A percentile compares a stretch with the other conserved stretches of the same genome.
Conservation (phyloP, 2,113 vertebrate genomes). For the Nothocercus julius region DNA sequence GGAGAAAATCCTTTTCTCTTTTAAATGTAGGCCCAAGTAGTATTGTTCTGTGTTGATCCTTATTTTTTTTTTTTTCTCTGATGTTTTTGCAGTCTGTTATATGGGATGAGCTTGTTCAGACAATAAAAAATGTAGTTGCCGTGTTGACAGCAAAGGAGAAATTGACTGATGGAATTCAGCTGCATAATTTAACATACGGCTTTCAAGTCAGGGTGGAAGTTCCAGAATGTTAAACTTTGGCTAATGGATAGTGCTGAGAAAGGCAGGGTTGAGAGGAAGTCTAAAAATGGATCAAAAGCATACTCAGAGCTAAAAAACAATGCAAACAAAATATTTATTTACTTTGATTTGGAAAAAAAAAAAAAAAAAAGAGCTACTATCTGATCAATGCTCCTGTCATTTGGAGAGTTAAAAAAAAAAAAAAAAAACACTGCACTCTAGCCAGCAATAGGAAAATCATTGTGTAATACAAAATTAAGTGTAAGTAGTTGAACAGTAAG, state of each 20-base stretch:
- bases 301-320: neutral
- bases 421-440: rapidly evolving
- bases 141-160: conserved; percentile 78
- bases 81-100: conserved; percentile 57
- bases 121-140: conserved; percentile 70
- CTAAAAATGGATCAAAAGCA: conserved; percentile 19
- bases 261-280: neutral
- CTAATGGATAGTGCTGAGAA: conserved; percentile 17
- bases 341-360: neutral
- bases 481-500: neutral
- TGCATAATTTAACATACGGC: conserved; percentile 72
- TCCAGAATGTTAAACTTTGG: conserved; percentile 66
- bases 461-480: neutral
- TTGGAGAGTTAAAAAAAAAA: neutral
- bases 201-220: conserved; percentile 65
- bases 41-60: conserved; percentile 38
- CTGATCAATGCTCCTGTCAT: neutral
- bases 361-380: neutral
- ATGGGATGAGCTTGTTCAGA: conserved; percentile 66
- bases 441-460: neutral
- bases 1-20: neutral
- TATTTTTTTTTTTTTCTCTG: conserved; percentile 9
- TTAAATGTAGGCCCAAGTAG: neutral
- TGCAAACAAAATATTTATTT: conserved; percentile 5
- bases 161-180: conserved; percentile 75